These are phyloP conservation scores for Drosophila serrata DNA, from an alignment of 1,140 invertebrate species.

Conservation along the genomic window DNA sequence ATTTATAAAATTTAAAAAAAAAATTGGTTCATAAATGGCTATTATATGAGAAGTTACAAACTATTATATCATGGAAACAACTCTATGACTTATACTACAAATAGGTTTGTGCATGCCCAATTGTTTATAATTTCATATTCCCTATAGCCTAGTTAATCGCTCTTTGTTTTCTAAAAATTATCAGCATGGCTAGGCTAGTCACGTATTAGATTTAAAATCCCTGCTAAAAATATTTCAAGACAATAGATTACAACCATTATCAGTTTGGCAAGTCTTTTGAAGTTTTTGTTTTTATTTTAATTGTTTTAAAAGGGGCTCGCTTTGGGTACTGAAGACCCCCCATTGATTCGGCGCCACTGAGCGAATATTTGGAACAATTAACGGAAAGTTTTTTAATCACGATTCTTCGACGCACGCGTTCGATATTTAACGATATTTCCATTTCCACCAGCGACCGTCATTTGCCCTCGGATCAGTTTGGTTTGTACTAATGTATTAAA, in stretches of 20 bases:
- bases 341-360: not conserved
- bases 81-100: not conserved
- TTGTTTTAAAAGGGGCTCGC: not conserved
- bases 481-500: conserved; percentile 8
- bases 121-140: not conserved
- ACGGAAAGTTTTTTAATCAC: conserved; percentile 65
- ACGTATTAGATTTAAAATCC: conserved; percentile 4
- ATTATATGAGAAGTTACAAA: no score
- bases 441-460: conserved; percentile 58
- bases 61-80: not conserved
- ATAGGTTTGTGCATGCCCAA: not conserved
- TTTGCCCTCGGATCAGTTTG: conserved; percentile 57
- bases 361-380: conserved; percentile 32
- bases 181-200: not conserved
- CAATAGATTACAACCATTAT: not conserved
- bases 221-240: not conserved
- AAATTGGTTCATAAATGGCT: not conserved
- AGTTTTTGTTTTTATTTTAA: not conserved
- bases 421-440: conserved; percentile 18
- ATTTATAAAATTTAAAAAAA: not conserved
- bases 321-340: not conserved
- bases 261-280: not conserved
- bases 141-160: not conserved
- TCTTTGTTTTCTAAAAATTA: not conserved
- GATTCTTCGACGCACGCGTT: conserved; percentile 36